Evolutionary conservation across 2,113 vertebrate species (phyloP).

Genomic region (Columba livia): DNA sequence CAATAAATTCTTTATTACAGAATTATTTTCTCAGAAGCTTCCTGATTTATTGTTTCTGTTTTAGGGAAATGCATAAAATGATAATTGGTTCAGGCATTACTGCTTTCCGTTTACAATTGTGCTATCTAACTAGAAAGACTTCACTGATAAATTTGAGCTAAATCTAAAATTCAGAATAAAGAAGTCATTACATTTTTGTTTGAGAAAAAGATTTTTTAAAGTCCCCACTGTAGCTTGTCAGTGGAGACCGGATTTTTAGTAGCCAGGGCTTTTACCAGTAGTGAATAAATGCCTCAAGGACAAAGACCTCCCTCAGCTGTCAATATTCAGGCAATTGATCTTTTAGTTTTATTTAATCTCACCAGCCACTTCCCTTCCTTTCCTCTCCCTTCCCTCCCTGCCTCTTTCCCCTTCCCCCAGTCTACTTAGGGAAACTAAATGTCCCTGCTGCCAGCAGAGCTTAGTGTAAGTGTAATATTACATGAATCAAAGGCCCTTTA

Average conservation of each 20-base stretch:
- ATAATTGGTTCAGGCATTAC: background rate
- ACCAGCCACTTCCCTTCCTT: conserved; percentile 55
- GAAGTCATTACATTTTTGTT: background rate
- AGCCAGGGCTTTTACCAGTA: conserved; percentile 13
- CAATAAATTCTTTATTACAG: conserved; percentile 10
- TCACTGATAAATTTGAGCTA: background rate
- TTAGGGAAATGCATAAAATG: background rate
- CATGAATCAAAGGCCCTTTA: conserved; percentile 77
- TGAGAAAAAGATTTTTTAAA: background rate
- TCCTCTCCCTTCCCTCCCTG: background rate
- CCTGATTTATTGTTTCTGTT: background rate
- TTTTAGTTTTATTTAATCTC: conserved; percentile 73
- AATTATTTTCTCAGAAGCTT: background rate
- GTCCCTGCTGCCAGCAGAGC: conserved; percentile 68
- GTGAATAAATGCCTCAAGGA: conserved; percentile 56
- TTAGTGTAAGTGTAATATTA: conserved; percentile 76
- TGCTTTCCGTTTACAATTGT: background rate
- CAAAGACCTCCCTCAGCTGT: conserved; percentile 60
- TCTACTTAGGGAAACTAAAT: conserved; percentile 69
- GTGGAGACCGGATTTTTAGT: background rate
- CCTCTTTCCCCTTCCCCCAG: background rate
- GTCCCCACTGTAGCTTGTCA: background rate
- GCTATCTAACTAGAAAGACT: background rate
- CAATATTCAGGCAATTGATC: conserved; percentile 72
- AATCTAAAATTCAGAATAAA: background rate